Evolutionary conservation across 2,888 invertebrate species (phyloP), one percentile per base, ranked within the genome.

Genomic region (Eremobia ochroleuca): DNA sequence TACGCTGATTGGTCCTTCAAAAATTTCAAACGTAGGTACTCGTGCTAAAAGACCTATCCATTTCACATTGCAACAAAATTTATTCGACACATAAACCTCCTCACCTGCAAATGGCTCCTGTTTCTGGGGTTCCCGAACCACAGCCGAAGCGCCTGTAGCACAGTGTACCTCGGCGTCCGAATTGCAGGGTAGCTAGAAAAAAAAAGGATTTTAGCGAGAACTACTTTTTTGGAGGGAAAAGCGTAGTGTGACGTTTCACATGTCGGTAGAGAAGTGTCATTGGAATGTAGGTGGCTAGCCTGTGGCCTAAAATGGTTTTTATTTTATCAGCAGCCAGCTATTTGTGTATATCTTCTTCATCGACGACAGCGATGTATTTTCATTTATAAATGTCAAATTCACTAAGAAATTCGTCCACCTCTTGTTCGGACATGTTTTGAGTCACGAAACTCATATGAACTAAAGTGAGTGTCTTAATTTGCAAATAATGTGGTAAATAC

Each of bases 81-180:
- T 21, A 58, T 61, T 71, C 31, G 40, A 43, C n/a, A 34, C 18
- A 73, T 73, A 75, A 75, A 74, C 52, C 13, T 68, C 74, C 91
- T 89, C 83, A 96, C 97, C 95, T 97, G 97, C 87, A 97, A 95
- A 93, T 97, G 97, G 91, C 97, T 96, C 86, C 97, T 96, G 90
- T 98, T 98, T 77, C 97, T 94, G 1, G 98, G 98, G 92, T 97
- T 97, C 59, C 97, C 97, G 87, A 97, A 97, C 98, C 98, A 98
- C 87, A 98, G 93, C 67, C 97, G 94, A 37, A 98, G 93, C 37
- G 98, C 97, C 90, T 98, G 97, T 66, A 97, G 96, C 70, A 97
- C 94, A 0, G 97, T 97, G 92, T 97, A 97, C 73, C 97, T 95
- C 70, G 97, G 97, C 61, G 97, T 96, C 28, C 97, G 94, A 78